Conservation (phyloP, 2,888 invertebrate genomes). For the Myathropa florea region DNA sequence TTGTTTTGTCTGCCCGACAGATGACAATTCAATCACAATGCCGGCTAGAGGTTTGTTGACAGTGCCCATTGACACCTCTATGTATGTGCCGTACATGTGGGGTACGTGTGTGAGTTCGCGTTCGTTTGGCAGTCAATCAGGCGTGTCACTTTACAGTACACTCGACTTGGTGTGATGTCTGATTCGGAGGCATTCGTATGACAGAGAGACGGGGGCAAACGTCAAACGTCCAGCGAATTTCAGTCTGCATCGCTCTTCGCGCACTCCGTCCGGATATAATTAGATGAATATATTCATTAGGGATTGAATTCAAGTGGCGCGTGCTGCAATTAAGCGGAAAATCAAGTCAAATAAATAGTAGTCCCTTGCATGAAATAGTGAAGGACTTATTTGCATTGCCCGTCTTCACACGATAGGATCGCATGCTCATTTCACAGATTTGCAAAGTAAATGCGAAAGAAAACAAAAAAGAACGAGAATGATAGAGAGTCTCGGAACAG, state of each 20-base stretch:
- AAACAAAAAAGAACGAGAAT: background rate
- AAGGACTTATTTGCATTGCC: constrained; percentile 11
- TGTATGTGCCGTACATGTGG: too few species aligned
- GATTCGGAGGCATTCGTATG: background rate
- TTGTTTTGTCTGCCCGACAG: constrained; percentile 4
- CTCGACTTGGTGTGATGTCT: constrained; percentile 12
- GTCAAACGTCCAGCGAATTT: background rate
- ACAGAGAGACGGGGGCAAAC: background rate
- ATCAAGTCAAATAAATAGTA: constrained; percentile 13
- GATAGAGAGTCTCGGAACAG: background rate
- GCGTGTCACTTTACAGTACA: constrained; percentile 1
- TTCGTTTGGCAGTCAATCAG: constrained; percentile 11
- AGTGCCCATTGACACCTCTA: constrained; percentile 17
- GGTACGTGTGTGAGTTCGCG: background rate
- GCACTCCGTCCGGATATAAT: constrained; percentile 40
- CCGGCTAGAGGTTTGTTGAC: constrained; percentile 34
- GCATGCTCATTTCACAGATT: constrained; percentile 40
- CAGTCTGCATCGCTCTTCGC: constrained; percentile 11
- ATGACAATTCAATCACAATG: constrained; percentile 35
- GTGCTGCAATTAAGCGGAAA: constrained; percentile 30
- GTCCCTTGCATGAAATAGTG: background rate
- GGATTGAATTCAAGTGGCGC: constrained; percentile 13
- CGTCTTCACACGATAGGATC: constrained; percentile 26
- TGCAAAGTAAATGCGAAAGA: constrained; percentile 23
- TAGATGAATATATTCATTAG: constrained; percentile 52